Percentiles rank a stretch among this genome's conserved stretches.
phyloP scores from a whole-genome alignment of 2,888 invertebrate species.

The Mechanitis messenoides region DNA sequence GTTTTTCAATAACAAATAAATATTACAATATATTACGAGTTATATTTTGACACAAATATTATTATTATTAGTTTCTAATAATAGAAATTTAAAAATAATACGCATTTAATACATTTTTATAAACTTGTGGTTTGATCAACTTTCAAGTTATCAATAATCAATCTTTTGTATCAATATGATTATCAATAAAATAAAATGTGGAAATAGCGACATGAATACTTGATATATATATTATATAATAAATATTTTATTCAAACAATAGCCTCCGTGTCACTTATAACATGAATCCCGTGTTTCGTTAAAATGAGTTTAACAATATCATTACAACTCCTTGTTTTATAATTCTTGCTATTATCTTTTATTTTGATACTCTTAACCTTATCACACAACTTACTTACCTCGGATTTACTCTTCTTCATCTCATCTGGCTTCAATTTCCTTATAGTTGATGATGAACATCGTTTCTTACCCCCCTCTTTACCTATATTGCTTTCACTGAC shows the following conservation, averaged over 20 bases:
- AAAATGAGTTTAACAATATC: slow-evolving; percentile 84
- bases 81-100: no score
- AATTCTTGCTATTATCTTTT: slow-evolving; percentile 56
- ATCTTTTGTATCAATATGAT: no score
- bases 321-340: slow-evolving; percentile 69
- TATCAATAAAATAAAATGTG: no score
- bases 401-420: slow-evolving; percentile 66
- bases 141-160: no score
- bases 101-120: no score
- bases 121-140: no score
- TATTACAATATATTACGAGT: no score
- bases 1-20: no score
- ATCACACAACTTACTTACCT: slow-evolving; percentile 72
- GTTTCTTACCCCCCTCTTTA: slow-evolving; percentile 49
- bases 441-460: slow-evolving; percentile 59
- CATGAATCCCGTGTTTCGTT: slow-evolving; percentile 86
- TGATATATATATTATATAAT: no score
- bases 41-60: no score
- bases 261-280: slow-evolving; percentile 87
- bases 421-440: slow-evolving; percentile 60
- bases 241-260: slow-evolving; percentile 66
- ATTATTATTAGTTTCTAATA: no score
- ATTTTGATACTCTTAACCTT: slow-evolving; percentile 66
- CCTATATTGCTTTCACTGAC: slow-evolving; percentile 62
- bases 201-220: no score